phyloP scores from a whole-genome alignment of 2,888 invertebrate species.

The Caenorhabditis sp. region DNA sequence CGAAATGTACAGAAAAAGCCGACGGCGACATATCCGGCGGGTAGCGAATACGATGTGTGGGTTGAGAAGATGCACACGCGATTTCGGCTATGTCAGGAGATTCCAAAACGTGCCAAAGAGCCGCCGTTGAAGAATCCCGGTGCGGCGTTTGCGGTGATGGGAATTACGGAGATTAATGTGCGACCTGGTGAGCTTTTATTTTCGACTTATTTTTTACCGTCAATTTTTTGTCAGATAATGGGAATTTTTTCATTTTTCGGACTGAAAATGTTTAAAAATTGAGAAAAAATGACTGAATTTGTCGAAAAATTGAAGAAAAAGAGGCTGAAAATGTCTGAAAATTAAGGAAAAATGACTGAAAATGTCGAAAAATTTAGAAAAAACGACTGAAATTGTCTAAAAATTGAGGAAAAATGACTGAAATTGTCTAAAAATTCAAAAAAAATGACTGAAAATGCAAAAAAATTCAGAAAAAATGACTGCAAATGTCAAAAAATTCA shows the following conservation, averaged over 20 bases:
- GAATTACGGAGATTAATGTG: conserved; percentile 45
- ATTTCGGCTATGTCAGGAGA: conserved; percentile 40
- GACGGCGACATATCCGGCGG: conserved; percentile 7
- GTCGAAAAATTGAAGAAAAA: too few relatives aligned
- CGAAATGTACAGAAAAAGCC: conserved; percentile 57
- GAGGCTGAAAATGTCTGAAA: too few relatives aligned
- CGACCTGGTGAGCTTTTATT: conserved; percentile 3
- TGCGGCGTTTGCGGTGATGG: conserved; percentile 33
- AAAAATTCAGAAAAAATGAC: too few relatives aligned
- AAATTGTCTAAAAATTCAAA: too few relatives aligned
- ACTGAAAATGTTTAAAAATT: too few relatives aligned
- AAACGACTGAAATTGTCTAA: too few relatives aligned
- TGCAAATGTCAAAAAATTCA: too few relatives aligned
- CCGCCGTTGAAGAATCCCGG: conserved; percentile 41
- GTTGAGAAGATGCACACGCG: conserved; percentile 50
- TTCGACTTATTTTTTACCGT: background rate
- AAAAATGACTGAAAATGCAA: too few relatives aligned
- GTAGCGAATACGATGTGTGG: conserved; percentile 43
- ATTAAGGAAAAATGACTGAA: too few relatives aligned
- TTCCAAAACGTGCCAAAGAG: conserved; percentile 42
- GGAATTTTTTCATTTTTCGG: background rate
- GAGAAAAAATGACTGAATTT: too few relatives aligned
- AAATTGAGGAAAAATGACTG: too few relatives aligned
- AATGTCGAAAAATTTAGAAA: too few relatives aligned
- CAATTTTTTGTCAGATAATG: background rate